Conservation (phyloP, 1,140 invertebrate species). For the Drosophila hydei region DNA sequence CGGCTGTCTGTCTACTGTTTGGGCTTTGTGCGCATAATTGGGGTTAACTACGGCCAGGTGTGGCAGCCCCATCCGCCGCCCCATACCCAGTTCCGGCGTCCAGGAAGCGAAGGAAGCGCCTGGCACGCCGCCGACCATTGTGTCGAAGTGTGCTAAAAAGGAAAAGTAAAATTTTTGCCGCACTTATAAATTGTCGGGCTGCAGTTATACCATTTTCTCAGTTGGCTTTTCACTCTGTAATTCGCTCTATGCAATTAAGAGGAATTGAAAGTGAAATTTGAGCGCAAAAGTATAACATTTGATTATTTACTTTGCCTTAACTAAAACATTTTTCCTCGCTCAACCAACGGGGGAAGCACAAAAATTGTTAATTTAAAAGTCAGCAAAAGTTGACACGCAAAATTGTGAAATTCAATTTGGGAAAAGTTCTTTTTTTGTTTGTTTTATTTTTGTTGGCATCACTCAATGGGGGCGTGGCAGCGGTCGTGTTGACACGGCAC, state of each 20-base stretch:
- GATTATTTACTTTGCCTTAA: conserved; percentile 1
- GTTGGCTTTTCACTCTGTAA: conserved; percentile 1
- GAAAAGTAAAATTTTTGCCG: conserved; percentile 68
- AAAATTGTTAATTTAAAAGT: conserved; percentile 30
- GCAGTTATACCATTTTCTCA: conserved; percentile 13
- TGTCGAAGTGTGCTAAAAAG: conserved; percentile 77
- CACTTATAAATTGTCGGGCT: conserved; percentile 67
- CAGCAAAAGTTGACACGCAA: conserved; percentile 70
- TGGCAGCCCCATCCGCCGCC: conserved; percentile 3
- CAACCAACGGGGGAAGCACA: not conserved
- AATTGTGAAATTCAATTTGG: conserved; percentile 71
- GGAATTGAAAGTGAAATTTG: conserved; percentile 71
- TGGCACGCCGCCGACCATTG: conserved; percentile 51
- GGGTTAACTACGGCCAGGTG: conserved; percentile 75
- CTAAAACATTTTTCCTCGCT: conserved; percentile 17
- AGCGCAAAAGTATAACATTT: conserved; percentile 28
- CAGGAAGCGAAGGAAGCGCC: conserved; percentile 32
- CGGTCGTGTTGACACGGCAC: conserved; percentile 29
- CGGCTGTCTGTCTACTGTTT: conserved; percentile 49
- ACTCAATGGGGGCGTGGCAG: not conserved
- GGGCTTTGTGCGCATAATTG: conserved; percentile 74
- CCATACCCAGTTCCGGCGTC: conserved; percentile 11
- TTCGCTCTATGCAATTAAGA: conserved; percentile 58
- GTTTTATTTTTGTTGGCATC: conserved; percentile 28
- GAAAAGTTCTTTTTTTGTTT: conserved; percentile 30